Conservation (phyloP, 1,140 invertebrate genomes). For the Brachionus rotundiformis region DNA sequence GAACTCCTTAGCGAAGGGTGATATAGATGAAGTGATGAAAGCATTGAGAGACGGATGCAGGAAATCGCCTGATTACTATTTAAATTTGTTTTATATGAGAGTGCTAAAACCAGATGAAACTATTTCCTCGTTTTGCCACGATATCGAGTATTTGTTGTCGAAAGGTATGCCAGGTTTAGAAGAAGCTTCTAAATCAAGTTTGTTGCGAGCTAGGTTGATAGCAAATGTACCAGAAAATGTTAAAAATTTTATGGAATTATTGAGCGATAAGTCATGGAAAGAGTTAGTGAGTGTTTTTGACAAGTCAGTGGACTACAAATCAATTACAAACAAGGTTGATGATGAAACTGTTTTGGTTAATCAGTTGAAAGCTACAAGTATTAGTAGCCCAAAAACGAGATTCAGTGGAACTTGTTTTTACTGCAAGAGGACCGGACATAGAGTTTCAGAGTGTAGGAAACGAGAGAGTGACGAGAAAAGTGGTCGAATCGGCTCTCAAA, state of each 20-base stretch:
- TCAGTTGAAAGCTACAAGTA: conserved; percentile 3
- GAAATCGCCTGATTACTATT: conserved; percentile 1
- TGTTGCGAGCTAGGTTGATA: conserved; percentile 20
- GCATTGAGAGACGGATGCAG: background rate
- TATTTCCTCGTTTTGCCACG: background rate
- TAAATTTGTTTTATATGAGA: conserved; percentile 11
- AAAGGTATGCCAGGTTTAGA: conserved; percentile 5
- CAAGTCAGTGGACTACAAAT: conserved; percentile 17
- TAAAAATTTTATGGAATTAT: conserved; percentile 26
- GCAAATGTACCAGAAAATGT: conserved; percentile 26
- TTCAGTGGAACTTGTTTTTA: conserved; percentile 13
- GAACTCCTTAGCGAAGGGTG: background rate
- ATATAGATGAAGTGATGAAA: conserved; percentile 10
- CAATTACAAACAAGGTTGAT: background rate
- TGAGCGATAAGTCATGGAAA: conserved; percentile 37
- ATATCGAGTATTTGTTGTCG: conserved; percentile 7
- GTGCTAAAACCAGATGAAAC: conserved; percentile 5
- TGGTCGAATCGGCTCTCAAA: background rate
- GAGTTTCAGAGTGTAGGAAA: conserved; percentile 3
- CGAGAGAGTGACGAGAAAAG: background rate
- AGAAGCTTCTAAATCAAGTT: conserved; percentile 5
- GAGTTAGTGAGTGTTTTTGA: conserved; percentile 22
- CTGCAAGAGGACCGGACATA: background rate
- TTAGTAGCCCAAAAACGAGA: background rate
- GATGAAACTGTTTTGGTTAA: conserved; percentile 30